Evolutionary conservation across 2,888 invertebrate species (phyloP), one percentile per base, ranked within the genome.

Genomic region (Sinodicranocentrus sp.): DNA sequence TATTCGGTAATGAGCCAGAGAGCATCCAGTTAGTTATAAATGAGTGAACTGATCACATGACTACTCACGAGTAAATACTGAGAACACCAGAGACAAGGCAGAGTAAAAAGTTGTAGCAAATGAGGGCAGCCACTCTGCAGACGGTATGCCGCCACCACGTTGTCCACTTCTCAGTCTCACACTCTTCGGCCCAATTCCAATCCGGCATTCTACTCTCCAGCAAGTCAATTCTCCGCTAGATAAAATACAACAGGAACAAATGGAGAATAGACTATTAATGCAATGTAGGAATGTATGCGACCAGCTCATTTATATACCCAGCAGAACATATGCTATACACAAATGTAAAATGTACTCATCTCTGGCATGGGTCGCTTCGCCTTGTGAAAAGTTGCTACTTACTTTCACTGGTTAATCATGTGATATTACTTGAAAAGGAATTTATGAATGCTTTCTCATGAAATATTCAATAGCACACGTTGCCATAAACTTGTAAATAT

Each of bases 141-240:
- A 84, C 59, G 33, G 77, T 82, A 48, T 72, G 52, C 19, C 79
- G 70, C 84, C 84, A 84, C 84, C 84, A 84, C 33, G 48, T 39
- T 82, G 71, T 23, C 84, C 84, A 84, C 26, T 84, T 70, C 33
- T 76, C 76, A 72, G 84, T 72, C 59, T 82, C 65, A 25, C 80
- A 77, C 52, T 84, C 84, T 15, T 76, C 72, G 28, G 57, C 73
- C 84, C 84, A 84, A 23, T 84, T 76, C 75, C 75, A 83, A 77
- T 76, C 76, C 65, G 75, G 75, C 71, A 75, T 80, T 39, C 80
- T 61, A 25, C 80, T 80, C 67, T 80, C 80, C 25, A 80, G 44
- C 72, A 80, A 54, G 72, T 80, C 80, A 44, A 80, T 80, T 44
- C 80, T 80, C 72, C 80, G 63, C 80, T 80, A 39, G 25, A 54